Conservation (phyloP, 2,113 vertebrate species). For the Stegostoma tigrinum region DNA sequence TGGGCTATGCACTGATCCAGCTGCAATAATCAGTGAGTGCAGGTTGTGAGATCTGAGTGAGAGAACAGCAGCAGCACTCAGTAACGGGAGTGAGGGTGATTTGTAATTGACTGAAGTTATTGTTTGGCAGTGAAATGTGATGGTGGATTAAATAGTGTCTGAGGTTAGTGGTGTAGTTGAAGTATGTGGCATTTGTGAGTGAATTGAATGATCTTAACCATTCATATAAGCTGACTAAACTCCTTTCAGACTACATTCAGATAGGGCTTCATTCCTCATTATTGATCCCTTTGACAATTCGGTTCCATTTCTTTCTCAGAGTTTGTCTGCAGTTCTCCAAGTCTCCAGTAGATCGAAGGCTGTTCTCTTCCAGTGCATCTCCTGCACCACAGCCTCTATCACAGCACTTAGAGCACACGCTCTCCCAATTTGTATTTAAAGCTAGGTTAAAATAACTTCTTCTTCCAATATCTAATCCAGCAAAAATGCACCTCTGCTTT, state of each 20-base stretch:
- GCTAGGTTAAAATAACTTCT: not conserved
- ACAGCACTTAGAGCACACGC: not conserved
- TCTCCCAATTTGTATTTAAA: not conserved
- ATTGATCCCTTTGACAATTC: not conserved
- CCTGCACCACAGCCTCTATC: not conserved
- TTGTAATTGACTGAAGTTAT: too few species aligned
- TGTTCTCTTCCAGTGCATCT: not conserved
- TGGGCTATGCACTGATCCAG: too few species aligned
- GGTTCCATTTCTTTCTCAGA: not conserved
- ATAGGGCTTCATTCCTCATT: not conserved
- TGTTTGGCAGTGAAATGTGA: too few species aligned
- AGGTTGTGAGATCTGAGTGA: too few species aligned
- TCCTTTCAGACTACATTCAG: not conserved
- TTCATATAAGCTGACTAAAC: not conserved
- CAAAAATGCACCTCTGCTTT: not conserved
- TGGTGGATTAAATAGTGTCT: too few species aligned
- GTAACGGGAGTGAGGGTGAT: too few species aligned
- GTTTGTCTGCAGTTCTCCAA: not conserved
- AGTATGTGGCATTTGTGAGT: too few species aligned
- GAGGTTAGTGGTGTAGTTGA: too few species aligned
- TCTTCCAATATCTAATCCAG: not conserved
- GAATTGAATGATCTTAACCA: too few species aligned
- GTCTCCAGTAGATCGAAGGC: not conserved
- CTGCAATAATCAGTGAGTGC: too few species aligned
- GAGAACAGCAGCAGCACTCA: too few species aligned